These are phyloP conservation scores for Pipistrellus kuhlii DNA, from an alignment of 2,797 vertebrate genomes.

Conservation along the genomic window DNA sequence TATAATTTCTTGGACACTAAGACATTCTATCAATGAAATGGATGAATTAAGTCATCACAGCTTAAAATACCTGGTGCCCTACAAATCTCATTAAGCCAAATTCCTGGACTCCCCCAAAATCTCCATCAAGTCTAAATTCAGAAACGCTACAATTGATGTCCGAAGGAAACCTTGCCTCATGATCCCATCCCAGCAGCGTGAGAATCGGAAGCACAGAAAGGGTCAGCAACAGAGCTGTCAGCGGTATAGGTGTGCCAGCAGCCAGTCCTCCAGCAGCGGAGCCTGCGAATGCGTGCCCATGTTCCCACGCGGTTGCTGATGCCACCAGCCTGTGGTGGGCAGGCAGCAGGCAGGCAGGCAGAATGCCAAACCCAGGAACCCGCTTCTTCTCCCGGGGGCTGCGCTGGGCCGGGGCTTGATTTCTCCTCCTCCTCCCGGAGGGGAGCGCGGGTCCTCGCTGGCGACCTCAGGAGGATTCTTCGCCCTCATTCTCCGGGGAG, in stretches of 20 bases:
- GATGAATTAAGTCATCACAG: neutral
- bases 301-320: constrained; percentile 39
- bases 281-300: neutral
- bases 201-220: neutral
- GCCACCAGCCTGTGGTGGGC: constrained; percentile 49
- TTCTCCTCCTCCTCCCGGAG: constrained; percentile 14
- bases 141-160: neutral
- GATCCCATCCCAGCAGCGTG: neutral
- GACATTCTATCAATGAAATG: neutral
- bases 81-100: constrained; percentile 8
- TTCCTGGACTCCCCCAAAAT: neutral
- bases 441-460: neutral
- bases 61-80: neutral
- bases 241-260: constrained; percentile 34
- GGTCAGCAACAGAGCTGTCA: neutral
- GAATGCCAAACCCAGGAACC: neutral
- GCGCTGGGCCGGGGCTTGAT: neutral
- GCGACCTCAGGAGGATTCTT: constrained; percentile 27
- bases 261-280: constrained; percentile 35
- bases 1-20: neutral
- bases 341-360: constrained; percentile 28
- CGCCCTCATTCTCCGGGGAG: constrained; percentile 48
- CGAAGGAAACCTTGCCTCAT: constrained; percentile 26
- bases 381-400: neutral
- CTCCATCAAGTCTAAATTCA: neutral